Percentiles rank a stretch among this genome's conserved stretches.
phyloP scores from a whole-genome alignment of 2,797 vertebrate genomes.

The Capromys pilorides region DNA sequence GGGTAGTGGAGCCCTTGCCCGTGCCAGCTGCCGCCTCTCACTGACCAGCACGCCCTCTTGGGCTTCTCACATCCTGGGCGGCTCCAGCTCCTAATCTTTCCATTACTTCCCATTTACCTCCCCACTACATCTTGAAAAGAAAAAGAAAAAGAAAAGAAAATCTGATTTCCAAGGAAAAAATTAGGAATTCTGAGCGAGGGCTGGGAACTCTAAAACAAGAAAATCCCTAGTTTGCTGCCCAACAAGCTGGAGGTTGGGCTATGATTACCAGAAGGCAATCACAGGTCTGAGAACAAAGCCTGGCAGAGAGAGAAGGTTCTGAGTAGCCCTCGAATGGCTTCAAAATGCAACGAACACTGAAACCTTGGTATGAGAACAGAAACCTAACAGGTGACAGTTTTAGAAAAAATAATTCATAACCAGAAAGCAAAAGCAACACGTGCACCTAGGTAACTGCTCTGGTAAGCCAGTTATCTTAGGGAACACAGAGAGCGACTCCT shows the following conservation, averaged over 20 bases:
- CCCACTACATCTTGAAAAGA: background rate
- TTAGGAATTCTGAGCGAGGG: background rate
- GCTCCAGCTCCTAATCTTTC: background rate
- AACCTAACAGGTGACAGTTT: background rate
- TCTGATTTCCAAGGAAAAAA: background rate
- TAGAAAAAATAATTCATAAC: conserved; percentile 33
- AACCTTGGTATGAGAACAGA: background rate
- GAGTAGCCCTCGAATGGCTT: background rate
- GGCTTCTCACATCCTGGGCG: background rate
- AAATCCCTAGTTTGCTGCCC: background rate
- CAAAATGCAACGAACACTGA: background rate
- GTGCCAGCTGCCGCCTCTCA: background rate
- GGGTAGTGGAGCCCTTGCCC: background rate
- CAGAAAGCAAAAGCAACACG: background rate
- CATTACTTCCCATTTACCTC: background rate
- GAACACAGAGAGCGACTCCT: background rate
- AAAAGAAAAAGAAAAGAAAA: background rate
- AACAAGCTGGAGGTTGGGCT: background rate
- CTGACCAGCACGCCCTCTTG: background rate
- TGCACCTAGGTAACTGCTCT: background rate
- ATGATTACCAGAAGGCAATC: background rate
- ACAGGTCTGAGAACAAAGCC: background rate
- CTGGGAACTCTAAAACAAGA: background rate
- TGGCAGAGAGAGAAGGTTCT: background rate
- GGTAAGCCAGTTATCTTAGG: background rate